Conservation (phyloP, 2,797 vertebrate genomes). For the Antennarius maculatus region DNA sequence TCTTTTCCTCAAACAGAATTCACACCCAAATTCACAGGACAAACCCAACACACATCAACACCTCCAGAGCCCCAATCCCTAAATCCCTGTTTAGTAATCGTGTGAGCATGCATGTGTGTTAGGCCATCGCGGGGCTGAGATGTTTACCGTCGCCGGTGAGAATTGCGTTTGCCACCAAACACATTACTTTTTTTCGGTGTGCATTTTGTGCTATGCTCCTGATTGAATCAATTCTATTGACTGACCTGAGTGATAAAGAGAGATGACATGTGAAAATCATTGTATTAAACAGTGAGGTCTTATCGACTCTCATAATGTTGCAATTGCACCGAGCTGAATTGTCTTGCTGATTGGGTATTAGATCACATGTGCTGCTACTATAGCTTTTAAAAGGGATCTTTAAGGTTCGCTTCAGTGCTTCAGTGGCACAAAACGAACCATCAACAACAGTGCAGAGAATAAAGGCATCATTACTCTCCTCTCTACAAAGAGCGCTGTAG, state of each 20-base stretch:
- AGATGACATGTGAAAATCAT: slow-evolving; percentile 69
- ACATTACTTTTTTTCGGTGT: slow-evolving; percentile 51
- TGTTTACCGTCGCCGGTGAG: slow-evolving; percentile 46
- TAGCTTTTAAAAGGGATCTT: slow-evolving; percentile 56
- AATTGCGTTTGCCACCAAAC: slow-evolving; percentile 53
- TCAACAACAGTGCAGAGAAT: slow-evolving; percentile 39
- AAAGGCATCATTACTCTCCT: slow-evolving; percentile 25
- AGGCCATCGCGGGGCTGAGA: slow-evolving; percentile 42
- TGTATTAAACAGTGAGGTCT: slow-evolving; percentile 65
- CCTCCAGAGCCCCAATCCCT: slow-evolving; percentile 45
- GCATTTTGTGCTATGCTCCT: slow-evolving; percentile 50
- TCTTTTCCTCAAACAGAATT: slow-evolving; percentile 77
- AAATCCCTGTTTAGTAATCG: slow-evolving; percentile 63
- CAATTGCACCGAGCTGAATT: slow-evolving; percentile 52
- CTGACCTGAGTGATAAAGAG: slow-evolving; percentile 71
- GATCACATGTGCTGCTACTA: slow-evolving; percentile 45
- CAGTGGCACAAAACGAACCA: slow-evolving; percentile 49
- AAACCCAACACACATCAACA: slow-evolving; percentile 60
- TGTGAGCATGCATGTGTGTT: slow-evolving; percentile 39
- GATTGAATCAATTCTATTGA: slow-evolving; percentile 76
- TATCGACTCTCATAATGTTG: slow-evolving; percentile 66
- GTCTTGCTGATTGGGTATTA: slow-evolving; percentile 64
- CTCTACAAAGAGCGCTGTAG: slow-evolving; percentile 22
- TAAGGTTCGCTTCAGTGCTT: slow-evolving; percentile 51
- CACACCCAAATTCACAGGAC: slow-evolving; percentile 64